phyloP scores from a whole-genome alignment of 2,797 vertebrate species.

The Babyrousa celebensis region DNA sequence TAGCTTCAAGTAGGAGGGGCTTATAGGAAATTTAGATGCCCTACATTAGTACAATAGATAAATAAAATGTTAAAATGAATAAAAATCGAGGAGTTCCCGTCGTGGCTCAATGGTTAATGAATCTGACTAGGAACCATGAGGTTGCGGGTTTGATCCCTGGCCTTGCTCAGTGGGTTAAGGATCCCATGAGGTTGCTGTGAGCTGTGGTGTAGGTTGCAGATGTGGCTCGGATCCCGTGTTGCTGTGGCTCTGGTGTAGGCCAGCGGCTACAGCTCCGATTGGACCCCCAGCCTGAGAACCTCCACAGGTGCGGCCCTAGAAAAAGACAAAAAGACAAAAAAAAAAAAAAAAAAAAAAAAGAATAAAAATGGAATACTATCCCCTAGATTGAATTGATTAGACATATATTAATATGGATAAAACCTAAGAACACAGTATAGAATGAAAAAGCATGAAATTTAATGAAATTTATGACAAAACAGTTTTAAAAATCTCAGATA shows the following conservation, averaged over 20 bases:
- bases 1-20: background rate
- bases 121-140: too few relatives aligned
- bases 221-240: too few relatives aligned
- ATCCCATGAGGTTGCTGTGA: too few relatives aligned
- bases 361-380: background rate
- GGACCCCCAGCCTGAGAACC: too few relatives aligned
- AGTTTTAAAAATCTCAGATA: conserved; percentile 13
- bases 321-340: too few relatives aligned
- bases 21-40: background rate
- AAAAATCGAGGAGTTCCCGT: background rate
- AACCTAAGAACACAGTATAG: background rate
- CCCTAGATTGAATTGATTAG: background rate
- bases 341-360: background rate
- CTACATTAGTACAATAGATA: background rate
- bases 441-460: conserved; percentile 8
- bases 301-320: too few relatives aligned
- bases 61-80: conserved; percentile 12
- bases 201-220: too few relatives aligned
- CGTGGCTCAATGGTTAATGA: too few relatives aligned
- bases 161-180: too few relatives aligned
- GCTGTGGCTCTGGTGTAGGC: too few relatives aligned
- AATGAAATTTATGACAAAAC: conserved; percentile 20
- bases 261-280: too few relatives aligned
- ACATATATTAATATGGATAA: background rate
- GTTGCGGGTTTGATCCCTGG: too few relatives aligned